phyloP scores from a whole-genome alignment of 2,797 vertebrate genomes.

The Pangasius mekongensis region DNA sequence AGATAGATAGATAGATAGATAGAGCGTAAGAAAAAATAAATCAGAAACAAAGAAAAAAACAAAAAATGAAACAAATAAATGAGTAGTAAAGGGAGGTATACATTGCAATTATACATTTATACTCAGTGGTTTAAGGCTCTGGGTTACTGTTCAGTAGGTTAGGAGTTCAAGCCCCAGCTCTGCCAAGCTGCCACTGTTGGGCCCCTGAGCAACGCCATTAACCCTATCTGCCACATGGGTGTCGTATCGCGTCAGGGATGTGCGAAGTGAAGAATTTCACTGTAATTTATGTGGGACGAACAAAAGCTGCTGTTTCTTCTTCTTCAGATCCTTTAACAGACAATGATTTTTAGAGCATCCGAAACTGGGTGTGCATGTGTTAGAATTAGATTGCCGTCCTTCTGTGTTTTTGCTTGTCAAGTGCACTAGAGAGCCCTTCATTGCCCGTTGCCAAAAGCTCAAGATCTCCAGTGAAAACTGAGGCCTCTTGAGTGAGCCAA shows the following conservation, averaged over 20 bases:
- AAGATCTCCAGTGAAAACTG: constrained; percentile 16
- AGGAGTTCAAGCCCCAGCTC: too few species aligned
- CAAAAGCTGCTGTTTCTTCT: neutral
- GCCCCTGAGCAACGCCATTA: neutral
- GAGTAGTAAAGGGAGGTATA: neutral
- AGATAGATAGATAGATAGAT: neutral
- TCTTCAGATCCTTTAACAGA: neutral
- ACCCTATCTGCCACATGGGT: neutral
- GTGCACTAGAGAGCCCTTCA: constrained; percentile 14
- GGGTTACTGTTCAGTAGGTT: neutral
- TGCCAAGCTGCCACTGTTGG: neutral
- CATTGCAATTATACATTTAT: neutral
- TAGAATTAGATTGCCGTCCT: constrained; percentile 8
- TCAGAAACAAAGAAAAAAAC: neutral
- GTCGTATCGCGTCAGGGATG: neutral
- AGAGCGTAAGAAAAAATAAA: neutral
- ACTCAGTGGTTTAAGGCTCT: neutral
- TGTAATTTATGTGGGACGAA: neutral
- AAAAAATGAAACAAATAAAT: neutral
- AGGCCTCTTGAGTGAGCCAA: constrained; percentile 20
- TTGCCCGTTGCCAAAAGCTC: constrained; percentile 18
- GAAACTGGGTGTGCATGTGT: neutral
- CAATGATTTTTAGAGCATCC: neutral
- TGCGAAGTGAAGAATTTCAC: neutral
- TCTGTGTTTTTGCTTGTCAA: constrained; percentile 9